Conservation (phyloP, 2,113 vertebrate species). For the Hemiprocne comata region DNA sequence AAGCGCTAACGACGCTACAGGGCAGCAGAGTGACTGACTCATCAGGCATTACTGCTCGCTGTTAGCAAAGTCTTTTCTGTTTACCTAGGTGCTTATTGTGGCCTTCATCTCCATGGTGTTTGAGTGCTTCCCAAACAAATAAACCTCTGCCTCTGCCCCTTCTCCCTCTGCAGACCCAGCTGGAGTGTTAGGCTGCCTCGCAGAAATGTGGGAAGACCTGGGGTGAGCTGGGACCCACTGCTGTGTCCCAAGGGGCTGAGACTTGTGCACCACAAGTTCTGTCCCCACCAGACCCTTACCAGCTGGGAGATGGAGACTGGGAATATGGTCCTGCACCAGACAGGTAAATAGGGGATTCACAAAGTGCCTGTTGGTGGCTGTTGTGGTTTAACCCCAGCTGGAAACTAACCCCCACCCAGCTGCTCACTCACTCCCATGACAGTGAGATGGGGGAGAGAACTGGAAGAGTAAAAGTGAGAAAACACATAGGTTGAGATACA, state of each 20-base stretch:
- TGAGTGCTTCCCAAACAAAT: constrained; percentile 64
- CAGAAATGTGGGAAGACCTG: not conserved
- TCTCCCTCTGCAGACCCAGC: constrained; percentile 18
- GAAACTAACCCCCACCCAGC: too few relatives aligned
- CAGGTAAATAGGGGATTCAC: not conserved
- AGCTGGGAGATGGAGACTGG: not conserved
- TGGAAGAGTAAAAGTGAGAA: too few relatives aligned
- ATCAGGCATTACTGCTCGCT: not conserved
- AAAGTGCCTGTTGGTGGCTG: not conserved
- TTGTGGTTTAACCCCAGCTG: too few relatives aligned
- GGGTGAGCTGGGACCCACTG: not conserved
- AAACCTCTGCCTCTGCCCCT: not conserved
- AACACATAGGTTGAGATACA: too few relatives aligned
- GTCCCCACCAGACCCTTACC: not conserved
- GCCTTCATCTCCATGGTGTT: constrained; percentile 51
- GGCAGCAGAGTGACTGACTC: constrained; percentile 59
- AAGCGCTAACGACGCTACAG: constrained; percentile 46
- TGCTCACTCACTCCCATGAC: too few relatives aligned
- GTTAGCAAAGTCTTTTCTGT: constrained; percentile 46
- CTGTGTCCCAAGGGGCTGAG: not conserved
- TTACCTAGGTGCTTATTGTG: constrained; percentile 51
- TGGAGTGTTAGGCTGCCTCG: not conserved
- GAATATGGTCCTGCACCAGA: not conserved
- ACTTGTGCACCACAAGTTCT: not conserved
- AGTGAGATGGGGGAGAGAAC: too few relatives aligned